Percentiles rank a stretch among this genome's conserved stretches.
Evolutionary conservation across 2,888 invertebrate genomes (phyloP).

Genomic region (Eurois occulta): DNA sequence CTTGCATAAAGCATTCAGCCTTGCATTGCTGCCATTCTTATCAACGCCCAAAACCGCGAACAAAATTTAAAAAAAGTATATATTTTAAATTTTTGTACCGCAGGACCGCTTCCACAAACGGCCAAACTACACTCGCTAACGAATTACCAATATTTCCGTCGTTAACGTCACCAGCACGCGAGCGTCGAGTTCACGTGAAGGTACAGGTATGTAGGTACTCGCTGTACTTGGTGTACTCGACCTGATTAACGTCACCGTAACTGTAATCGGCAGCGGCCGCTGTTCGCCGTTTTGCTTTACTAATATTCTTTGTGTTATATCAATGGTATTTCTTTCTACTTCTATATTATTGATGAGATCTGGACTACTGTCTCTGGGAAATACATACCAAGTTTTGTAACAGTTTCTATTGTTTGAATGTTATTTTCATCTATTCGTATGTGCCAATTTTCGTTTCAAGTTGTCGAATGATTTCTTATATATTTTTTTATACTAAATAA

Average conservation of each 20-base stretch:
- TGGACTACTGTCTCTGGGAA: background rate
- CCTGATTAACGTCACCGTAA: slow-evolving; percentile 61
- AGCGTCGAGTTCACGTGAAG: slow-evolving; percentile 52
- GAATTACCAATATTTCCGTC: slow-evolving; percentile 47
- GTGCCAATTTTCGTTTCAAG: background rate
- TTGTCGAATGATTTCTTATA: background rate
- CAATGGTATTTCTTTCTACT: slow-evolving; percentile 2
- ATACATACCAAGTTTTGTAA: background rate
- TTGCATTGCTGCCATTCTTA: background rate
- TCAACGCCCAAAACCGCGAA: background rate
- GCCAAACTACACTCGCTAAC: slow-evolving; percentile 38
- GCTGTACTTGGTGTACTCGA: slow-evolving; percentile 53
- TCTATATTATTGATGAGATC: background rate
- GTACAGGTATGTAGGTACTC: slow-evolving; percentile 44
- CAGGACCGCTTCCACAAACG: slow-evolving; percentile 16
- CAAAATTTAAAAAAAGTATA: background rate
- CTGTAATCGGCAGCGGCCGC: slow-evolving; percentile 45
- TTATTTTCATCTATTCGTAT: background rate
- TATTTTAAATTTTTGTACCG: background rate
- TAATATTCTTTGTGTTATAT: slow-evolving; percentile 10
- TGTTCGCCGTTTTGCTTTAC: slow-evolving; percentile 33
- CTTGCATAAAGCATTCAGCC: background rate
- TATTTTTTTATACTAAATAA: background rate
- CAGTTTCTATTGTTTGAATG: background rate
- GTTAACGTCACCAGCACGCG: slow-evolving; percentile 38